These are phyloP conservation scores for Oreocharis arfaki DNA, from an alignment of 2,113 vertebrate species.

Conservation along the genomic window DNA sequence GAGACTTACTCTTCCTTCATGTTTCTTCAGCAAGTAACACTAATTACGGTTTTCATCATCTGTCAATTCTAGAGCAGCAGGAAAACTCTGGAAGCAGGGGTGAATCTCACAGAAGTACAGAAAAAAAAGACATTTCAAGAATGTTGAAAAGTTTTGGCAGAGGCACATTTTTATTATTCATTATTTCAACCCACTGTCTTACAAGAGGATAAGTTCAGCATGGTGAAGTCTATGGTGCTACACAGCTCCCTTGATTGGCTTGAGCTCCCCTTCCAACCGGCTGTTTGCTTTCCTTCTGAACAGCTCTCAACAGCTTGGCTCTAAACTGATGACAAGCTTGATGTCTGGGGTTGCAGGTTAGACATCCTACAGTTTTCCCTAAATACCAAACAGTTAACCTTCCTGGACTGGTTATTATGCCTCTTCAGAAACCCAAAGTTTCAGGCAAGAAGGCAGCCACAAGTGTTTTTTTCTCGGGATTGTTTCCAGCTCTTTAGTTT, in stretches of 20 bases:
- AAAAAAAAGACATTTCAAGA: neutral
- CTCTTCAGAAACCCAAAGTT: neutral
- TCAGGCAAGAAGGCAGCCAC: neutral
- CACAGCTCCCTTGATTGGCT: neutral
- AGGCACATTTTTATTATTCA: neutral
- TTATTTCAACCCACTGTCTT: neutral
- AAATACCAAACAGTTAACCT: neutral
- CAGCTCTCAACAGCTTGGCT: neutral
- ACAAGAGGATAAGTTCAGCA: neutral
- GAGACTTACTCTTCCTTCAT: neutral
- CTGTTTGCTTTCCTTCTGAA: neutral
- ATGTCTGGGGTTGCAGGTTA: neutral
- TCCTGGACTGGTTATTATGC: neutral
- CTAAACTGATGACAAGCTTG: neutral
- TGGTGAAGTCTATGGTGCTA: neutral
- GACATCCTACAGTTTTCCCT: neutral
- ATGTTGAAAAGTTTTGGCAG: neutral
- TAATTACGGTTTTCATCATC: neutral
- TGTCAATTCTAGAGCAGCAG: neutral
- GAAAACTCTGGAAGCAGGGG: neutral
- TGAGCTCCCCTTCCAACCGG: neutral
- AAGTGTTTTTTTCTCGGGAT: neutral
- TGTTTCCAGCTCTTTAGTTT: neutral
- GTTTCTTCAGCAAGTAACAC: neutral
- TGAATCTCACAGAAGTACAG: neutral